Evolutionary conservation across 2,888 invertebrate genomes (phyloP), one percentile per base, ranked within the genome.

Genomic region (Baronia brevicornis): DNA sequence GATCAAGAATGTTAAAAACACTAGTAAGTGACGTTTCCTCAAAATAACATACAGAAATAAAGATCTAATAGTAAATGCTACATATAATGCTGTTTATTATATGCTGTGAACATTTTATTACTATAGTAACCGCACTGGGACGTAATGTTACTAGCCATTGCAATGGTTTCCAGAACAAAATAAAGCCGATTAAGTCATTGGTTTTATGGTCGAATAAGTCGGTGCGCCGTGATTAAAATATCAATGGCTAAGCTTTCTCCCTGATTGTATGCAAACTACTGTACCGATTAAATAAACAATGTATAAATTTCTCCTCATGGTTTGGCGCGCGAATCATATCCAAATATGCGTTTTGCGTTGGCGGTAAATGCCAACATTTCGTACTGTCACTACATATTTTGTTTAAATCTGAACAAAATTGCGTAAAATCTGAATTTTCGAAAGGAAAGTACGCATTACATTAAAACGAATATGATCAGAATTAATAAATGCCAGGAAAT

Each of bases 191-290:
- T 48, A 49, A 51, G 56, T 64, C 66, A 69, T 72, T 65, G 70
- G 66, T 75, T 73, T 68, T 68, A 63, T 65, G 62, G 60, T 47
- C 51, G 60, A 59, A 68, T 67, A 70, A 68, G 60, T 60, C 49
- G 54, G 48, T 37, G 49, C 54, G 53, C 46, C 46, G 39, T 60
- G 71, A 80, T 80, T 80, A 80, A 73, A 79, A 74, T 77, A 77
- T 78, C 78, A 73, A 69, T 69, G 60, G 59, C 48, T 46, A 45
- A 43, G 51, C 79, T 82, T 82, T 82, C 79, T 60, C 78, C 56
- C 44, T 69, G 70, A 78, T 82, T 82, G 80, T 80, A 80, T 78
- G 78, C 82, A 71, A 80, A 82, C 65, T 63, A 67, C 54, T 56
- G 54, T 55, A 54, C 52, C 59, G 55, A 58, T 60, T 58, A 55